These are phyloP conservation scores for Smutsia temminckii DNA, from an alignment of 2,797 vertebrate species.

Conservation along the genomic window DNA sequence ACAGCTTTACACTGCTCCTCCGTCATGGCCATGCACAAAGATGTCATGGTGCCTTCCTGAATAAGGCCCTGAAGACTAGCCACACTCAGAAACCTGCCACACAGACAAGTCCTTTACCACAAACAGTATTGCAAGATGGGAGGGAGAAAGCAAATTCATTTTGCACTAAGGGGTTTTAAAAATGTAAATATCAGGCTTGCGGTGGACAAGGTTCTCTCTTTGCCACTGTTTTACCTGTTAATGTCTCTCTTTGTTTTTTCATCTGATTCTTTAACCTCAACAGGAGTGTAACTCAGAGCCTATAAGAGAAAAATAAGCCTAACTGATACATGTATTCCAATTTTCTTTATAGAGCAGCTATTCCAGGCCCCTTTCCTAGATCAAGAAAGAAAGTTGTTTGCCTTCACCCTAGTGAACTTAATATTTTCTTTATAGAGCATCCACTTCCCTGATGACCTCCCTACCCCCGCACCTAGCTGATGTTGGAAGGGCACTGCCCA, in stretches of 20 bases:
- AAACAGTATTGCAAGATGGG: neutral
- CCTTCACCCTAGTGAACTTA: neutral
- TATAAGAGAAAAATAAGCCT: constrained; percentile 73
- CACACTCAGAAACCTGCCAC: constrained; percentile 93
- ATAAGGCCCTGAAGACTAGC: constrained; percentile 95
- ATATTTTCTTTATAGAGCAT: constrained; percentile 1
- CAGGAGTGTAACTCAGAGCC: constrained; percentile 94
- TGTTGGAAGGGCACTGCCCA: neutral
- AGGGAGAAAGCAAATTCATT: constrained; percentile 32
- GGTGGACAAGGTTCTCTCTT: neutral
- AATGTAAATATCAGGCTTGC: neutral
- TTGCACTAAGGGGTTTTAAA: neutral
- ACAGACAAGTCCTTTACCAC: constrained; percentile 53
- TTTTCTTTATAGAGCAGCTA: neutral
- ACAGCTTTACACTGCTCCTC: constrained; percentile 89
- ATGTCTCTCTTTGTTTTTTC: constrained; percentile 92
- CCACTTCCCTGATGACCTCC: neutral
- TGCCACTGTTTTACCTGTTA: constrained; percentile 86
- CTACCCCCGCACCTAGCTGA: neutral
- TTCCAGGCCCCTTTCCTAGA: constrained; percentile 88
- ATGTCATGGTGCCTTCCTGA: constrained; percentile 92
- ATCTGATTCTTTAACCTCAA: constrained; percentile 91
- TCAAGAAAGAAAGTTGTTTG: constrained; percentile 54
- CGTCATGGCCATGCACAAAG: constrained; percentile 91
- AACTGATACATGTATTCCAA: neutral